Percentiles rank a stretch among this genome's conserved stretches.
Conservation (phyloP, 2,888 invertebrate species). For the Elysia crispata region DNA sequence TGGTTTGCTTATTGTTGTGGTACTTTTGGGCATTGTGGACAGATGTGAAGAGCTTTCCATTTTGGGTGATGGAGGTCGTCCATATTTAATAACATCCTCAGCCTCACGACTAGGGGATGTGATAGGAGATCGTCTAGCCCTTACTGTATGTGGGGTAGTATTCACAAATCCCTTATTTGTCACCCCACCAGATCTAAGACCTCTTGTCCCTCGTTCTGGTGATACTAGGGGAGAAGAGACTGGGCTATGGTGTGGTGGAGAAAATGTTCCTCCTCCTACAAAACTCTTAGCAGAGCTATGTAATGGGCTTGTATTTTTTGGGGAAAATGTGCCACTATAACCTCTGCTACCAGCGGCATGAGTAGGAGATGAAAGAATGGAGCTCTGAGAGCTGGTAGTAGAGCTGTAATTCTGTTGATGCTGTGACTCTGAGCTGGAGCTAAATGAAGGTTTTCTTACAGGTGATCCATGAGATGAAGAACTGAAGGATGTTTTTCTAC, state of each 20-base stretch:
- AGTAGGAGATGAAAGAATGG: conserved; percentile 46
- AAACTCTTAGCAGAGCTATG: background rate
- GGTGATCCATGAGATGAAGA: conserved; percentile 49
- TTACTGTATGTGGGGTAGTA: background rate
- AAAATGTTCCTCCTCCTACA: background rate
- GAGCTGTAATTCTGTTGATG: conserved; percentile 47
- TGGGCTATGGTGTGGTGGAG: background rate
- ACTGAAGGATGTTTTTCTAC: conserved; percentile 47
- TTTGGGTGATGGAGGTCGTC: conserved; percentile 34
- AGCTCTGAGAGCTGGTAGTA: conserved; percentile 48
- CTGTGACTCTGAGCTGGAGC: conserved; percentile 45
- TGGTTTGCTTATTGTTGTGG: background rate
- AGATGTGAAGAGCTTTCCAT: conserved; percentile 20
- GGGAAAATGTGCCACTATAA: conserved; percentile 26
- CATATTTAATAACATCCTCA: conserved; percentile 33
- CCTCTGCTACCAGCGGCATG: conserved; percentile 23
- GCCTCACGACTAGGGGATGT: background rate
- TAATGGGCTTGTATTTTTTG: conserved; percentile 27
- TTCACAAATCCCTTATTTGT: background rate
- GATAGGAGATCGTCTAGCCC: background rate
- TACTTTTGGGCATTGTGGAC: background rate
- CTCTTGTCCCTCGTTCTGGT: background rate
- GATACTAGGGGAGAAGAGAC: background rate
- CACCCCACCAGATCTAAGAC: background rate
- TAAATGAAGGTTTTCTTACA: conserved; percentile 48